A percentile compares a stretch with the other conserved stretches of the same genome.
Evolutionary conservation across 2,113 vertebrate species (phyloP).

Genomic region (Chamaetylas fuelleborni): DNA sequence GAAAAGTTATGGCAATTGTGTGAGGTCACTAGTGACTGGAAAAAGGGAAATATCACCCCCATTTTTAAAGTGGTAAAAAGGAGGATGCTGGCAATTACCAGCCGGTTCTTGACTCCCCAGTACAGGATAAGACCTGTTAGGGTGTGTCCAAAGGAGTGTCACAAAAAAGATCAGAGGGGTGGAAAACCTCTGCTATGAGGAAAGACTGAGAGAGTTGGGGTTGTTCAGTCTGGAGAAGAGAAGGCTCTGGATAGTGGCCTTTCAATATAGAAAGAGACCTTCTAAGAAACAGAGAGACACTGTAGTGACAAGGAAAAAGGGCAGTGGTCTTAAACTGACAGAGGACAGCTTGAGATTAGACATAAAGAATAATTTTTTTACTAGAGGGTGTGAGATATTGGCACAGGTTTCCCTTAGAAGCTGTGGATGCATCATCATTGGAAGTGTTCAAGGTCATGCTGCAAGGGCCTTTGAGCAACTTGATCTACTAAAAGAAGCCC

Average conservation of each 20-base stretch:
- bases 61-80: neutral
- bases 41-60: neutral
- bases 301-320: neutral
- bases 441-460: neutral
- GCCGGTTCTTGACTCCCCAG: neutral
- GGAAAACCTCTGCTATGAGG: neutral
- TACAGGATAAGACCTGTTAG: neutral
- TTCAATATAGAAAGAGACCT: neutral
- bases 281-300: neutral
- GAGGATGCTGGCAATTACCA: neutral
- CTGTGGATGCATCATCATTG: neutral
- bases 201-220: neutral
- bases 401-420: neutral
- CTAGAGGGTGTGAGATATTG: neutral
- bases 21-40: neutral
- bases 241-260: neutral
- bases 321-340: neutral
- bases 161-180: neutral
- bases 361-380: neutral
- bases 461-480: neutral
- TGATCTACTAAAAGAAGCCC: neutral
- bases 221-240: neutral
- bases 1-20: neutral
- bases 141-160: neutral
- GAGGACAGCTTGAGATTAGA: neutral